Conservation (phyloP, 2,797 vertebrate genomes). For the Cynodonichthys magdalenae region DNA sequence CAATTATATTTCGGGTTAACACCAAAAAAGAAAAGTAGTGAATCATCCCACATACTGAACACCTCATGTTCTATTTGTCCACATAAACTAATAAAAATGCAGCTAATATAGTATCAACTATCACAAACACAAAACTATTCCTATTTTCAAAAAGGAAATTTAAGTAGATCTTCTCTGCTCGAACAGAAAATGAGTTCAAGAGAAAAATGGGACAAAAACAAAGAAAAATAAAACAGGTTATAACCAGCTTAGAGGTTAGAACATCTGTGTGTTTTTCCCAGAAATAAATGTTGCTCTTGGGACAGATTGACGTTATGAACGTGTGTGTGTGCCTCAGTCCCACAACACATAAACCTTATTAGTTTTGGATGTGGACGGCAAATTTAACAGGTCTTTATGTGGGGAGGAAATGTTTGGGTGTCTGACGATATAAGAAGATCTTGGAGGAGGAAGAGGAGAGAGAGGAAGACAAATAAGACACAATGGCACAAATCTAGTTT, state of each 20-base stretch:
- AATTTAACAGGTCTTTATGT: conserved; percentile 63
- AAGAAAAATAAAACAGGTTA: conserved; percentile 49
- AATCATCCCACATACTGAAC: too few species aligned
- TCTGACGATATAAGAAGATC: conserved; percentile 61
- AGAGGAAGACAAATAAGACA: conserved; percentile 47
- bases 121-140: conserved; percentile 1
- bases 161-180: conserved; percentile 9
- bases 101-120: background rate
- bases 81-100: too few species aligned
- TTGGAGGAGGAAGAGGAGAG: conserved; percentile 25
- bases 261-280: conserved; percentile 74
- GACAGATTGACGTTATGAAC: conserved; percentile 38
- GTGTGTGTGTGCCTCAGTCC: conserved; percentile 32
- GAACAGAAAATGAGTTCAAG: conserved; percentile 21
- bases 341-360: conserved; percentile 69
- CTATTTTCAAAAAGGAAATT: conserved; percentile 2
- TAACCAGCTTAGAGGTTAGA: conserved; percentile 65
- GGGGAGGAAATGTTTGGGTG: conserved; percentile 70
- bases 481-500: conserved; percentile 21
- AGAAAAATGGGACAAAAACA: conserved; percentile 41
- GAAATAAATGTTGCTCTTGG: conserved; percentile 76
- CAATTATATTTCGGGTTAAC: too few species aligned
- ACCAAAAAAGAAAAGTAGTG: too few species aligned
- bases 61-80: too few species aligned
- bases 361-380: conserved; percentile 67